Conservation (phyloP, 2,888 invertebrate genomes). For the Tipula vernalis region DNA sequence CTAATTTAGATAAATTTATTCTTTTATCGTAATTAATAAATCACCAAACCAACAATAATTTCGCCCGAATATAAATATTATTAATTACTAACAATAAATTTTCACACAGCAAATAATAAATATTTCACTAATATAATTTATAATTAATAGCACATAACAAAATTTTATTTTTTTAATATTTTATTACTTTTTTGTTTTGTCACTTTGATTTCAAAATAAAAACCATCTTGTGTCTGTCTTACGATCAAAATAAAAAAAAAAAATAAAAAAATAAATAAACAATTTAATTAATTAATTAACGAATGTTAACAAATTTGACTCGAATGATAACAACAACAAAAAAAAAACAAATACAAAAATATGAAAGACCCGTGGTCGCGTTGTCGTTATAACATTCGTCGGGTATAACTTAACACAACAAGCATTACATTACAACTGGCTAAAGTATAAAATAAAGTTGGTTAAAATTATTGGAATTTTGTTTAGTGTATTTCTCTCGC, state of each 20-base stretch:
- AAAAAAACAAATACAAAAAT: not conserved
- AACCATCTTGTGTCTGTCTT: not conserved
- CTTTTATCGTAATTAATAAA: too few species aligned
- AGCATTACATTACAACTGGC: not conserved
- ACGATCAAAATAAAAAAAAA: not conserved
- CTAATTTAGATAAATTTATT: not conserved
- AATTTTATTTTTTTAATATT: not conserved
- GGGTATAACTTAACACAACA: not conserved
- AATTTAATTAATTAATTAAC: not conserved
- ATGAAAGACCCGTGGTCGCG: not conserved
- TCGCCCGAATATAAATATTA: not conserved
- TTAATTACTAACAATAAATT: not conserved
- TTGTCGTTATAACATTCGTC: not conserved
- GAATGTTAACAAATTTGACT: not conserved
- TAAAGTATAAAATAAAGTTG: not conserved
- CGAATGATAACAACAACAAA: not conserved
- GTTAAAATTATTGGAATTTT: not conserved
- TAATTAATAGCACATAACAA: not conserved
- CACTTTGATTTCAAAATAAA: not conserved
- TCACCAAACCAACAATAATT: not conserved
- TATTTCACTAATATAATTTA: not conserved
- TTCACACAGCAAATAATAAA: not conserved
- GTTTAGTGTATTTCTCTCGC: not conserved
- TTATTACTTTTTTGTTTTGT: not conserved
- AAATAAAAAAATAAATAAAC: not conserved